Percentiles rank a stretch among this genome's conserved stretches.
Evolutionary conservation across 2,113 vertebrate genomes (phyloP).

Genomic region (Lucifuga dentata): DNA sequence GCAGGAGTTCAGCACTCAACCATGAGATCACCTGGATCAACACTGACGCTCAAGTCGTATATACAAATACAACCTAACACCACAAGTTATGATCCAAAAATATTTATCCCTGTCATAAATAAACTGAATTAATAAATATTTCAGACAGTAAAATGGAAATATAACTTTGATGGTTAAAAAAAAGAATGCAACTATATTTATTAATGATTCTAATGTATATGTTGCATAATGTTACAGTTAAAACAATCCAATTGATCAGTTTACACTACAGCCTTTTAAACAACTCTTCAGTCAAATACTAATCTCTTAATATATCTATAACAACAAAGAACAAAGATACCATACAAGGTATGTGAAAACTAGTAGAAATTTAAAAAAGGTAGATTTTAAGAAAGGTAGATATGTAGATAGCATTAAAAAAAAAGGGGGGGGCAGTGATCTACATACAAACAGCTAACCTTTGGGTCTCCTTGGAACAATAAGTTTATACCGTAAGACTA

Average conservation of each 20-base stretch:
- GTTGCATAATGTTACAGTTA: no score
- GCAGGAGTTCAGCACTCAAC: conserved; percentile 4
- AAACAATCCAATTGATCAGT: no score
- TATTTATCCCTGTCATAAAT: neutral
- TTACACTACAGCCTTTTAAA: no score
- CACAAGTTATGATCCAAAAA: neutral
- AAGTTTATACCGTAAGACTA: neutral
- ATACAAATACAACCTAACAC: neutral
- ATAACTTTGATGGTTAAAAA: neutral
- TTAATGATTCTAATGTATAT: no score
- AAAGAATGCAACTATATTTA: neutral
- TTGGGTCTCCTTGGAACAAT: neutral
- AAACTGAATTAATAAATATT: neutral
- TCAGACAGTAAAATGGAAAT: neutral
- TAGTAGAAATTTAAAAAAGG: no score
- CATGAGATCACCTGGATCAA: conserved; percentile 34
- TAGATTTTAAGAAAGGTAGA: no score
- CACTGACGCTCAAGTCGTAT: neutral
- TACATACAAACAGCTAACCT: conserved; percentile 2
- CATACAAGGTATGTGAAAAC: no score
- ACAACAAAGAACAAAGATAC: no score
- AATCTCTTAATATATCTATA: no score
- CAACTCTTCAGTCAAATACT: no score
- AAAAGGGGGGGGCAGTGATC: no score
- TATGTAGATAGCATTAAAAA: neutral